A percentile compares a stretch with the other conserved stretches of the same genome.
Evolutionary conservation across 92 coral and sea anemone genomes (phyloP).

Genomic region (Bergia puertoricense): DNA sequence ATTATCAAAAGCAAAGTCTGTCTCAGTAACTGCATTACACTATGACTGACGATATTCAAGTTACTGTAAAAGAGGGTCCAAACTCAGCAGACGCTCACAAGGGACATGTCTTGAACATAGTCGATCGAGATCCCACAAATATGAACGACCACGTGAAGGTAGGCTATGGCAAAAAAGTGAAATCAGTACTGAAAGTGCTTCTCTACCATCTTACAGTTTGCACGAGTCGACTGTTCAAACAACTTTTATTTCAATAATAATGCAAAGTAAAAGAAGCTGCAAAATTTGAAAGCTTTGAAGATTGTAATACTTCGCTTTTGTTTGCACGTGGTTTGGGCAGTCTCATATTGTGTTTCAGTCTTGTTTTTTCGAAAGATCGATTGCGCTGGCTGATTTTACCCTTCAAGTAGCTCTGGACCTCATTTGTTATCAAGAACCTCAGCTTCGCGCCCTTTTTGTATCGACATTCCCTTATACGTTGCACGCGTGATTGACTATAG

Average conservation of each 20-base stretch:
- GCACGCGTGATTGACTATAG: neutral
- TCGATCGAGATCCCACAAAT: slow-evolving; percentile 73
- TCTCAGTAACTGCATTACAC: neutral
- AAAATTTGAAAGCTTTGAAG: too few relatives aligned
- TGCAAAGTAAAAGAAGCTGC: neutral
- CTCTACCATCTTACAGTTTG: neutral
- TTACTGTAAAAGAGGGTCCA: slow-evolving; percentile 24
- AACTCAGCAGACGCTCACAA: slow-evolving; percentile 41
- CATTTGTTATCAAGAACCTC: neutral
- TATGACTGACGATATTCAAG: slow-evolving; percentile 34
- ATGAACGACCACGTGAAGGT: slow-evolving; percentile 89
- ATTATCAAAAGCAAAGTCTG: neutral
- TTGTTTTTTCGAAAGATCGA: too few relatives aligned
- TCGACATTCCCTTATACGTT: neutral
- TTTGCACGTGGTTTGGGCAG: neutral
- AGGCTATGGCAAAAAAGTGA: neutral
- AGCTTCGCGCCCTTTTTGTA: neutral
- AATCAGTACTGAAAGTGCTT: too few relatives aligned
- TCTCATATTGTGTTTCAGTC: neutral
- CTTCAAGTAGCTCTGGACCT: neutral
- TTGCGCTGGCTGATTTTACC: neutral
- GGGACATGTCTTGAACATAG: slow-evolving; percentile 68
- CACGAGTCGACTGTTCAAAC: neutral
- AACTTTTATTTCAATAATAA: neutral
- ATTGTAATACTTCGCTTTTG: neutral